Base-by-base conservation (phyloP, 1,140 invertebrate genomes). In the Platorchestia sp. region DNA sequence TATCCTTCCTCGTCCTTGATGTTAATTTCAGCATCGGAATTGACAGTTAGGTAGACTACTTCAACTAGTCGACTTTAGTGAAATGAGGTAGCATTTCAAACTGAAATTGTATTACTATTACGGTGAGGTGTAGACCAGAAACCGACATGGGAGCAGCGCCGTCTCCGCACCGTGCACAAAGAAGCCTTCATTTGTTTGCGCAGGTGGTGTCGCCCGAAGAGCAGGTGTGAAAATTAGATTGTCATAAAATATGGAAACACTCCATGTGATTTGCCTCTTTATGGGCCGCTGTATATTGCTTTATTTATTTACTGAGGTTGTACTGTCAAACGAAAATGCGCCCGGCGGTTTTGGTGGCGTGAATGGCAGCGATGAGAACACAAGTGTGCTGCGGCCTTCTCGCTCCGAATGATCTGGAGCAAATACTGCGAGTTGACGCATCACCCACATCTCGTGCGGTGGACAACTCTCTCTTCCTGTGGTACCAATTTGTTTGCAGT, bases 221-320 rank as follows among this genome's bases (percentile, higher is more conserved):
- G 45, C 91, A 93, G 91, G 91, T 93, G 91, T 93, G 91, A 93
- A 93, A 93, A 93, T 93, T 93, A 93, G 43, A 93, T 44, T 47
- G 91, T 47, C 91, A 47, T 47, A 93, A 93, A 93, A 93, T 93
- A 93, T 93, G 91, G 91, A 45, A 93, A 93, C 91, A 93, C 91
- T 47, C 91, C 45, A 47, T 93, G 91, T 93, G 91, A 93, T 93
- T 93, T 47, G 43, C 91, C 91, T 44, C 91, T 93, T 93, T 93
- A 93, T 93, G 91, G 91, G 91, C 91, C 91, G 45, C 43, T 19
- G 22, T 44, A 40, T 93, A 93, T 93, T 93, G 91, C 91, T 93
- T 93, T 93, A 93, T 93, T 93, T 93, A 93, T 93, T 93, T 93
- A 93, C 41, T 42, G 45, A 89, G 87, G 87, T 89, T 89, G 87